phyloP scores from a whole-genome alignment of 2,113 vertebrate species.

The Melanotaenia duboulayi region DNA sequence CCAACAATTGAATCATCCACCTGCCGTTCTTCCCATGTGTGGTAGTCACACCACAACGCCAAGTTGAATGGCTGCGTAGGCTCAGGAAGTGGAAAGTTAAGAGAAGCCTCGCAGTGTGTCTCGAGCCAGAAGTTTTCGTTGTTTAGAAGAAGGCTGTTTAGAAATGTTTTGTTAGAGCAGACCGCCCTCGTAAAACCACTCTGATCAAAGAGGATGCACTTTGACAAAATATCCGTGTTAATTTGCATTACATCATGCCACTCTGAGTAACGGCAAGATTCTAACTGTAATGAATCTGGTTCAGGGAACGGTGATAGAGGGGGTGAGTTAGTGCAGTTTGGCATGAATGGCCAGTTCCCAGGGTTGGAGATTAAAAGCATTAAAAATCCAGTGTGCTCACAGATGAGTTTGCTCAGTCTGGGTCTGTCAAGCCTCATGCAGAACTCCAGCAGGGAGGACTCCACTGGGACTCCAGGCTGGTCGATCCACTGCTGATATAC shows the following conservation, averaged over 20 bases:
- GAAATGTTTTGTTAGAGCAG: constrained; percentile 76
- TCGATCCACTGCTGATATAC: constrained; percentile 75
- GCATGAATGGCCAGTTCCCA: constrained; percentile 63
- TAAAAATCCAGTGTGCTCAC: constrained; percentile 74
- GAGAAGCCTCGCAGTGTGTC: constrained; percentile 64
- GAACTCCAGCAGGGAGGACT: constrained; percentile 66
- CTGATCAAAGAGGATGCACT: constrained; percentile 76
- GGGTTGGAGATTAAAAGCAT: constrained; percentile 73
- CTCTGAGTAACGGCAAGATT: constrained; percentile 73
- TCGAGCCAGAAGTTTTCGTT: constrained; percentile 72
- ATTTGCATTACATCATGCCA: constrained; percentile 70
- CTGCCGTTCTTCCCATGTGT: constrained; percentile 58
- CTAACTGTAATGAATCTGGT: background rate
- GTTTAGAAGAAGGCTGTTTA: constrained; percentile 58
- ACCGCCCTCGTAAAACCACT: constrained; percentile 66
- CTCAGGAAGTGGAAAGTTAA: constrained; percentile 1
- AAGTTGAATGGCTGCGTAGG: constrained; percentile 34
- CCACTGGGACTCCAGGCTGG: constrained; percentile 20
- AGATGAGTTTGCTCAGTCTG: constrained; percentile 71
- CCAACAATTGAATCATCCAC: constrained; percentile 79
- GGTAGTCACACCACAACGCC: constrained; percentile 78
- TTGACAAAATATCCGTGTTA: constrained; percentile 49
- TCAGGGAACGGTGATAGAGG: background rate
- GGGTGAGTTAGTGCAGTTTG: constrained; percentile 68
- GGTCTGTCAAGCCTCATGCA: constrained; percentile 77